Evolutionary conservation across 2,113 vertebrate species (phyloP).

Genomic region (Brachypteracias leptosomus): DNA sequence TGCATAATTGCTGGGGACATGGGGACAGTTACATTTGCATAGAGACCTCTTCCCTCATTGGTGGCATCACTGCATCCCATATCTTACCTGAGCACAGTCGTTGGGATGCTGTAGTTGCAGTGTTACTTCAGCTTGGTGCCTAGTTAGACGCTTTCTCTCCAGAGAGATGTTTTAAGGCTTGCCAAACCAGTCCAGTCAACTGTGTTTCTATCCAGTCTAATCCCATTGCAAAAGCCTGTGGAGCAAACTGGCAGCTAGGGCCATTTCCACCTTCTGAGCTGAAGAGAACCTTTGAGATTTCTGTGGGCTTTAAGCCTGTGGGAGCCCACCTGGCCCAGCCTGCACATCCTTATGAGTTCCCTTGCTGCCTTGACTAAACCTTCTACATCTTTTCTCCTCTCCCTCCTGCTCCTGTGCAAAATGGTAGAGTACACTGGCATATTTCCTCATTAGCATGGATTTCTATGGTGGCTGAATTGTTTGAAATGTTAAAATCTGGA

Average conservation of each 20-base stretch:
- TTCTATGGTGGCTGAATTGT: background rate
- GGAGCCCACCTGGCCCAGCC: background rate
- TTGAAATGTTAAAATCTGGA: slow-evolving; percentile 16
- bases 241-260: background rate
- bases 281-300: background rate
- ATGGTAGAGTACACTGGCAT: background rate
- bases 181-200: background rate
- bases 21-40: background rate
- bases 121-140: background rate
- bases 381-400: background rate
- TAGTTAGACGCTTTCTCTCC: background rate
- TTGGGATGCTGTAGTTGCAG: background rate
- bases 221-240: background rate
- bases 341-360: background rate
- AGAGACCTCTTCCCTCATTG: background rate
- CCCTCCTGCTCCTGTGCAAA: background rate
- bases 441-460: background rate
- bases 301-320: background rate
- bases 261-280: background rate
- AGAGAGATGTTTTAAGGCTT: background rate
- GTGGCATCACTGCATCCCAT: background rate
- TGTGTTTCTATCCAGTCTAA: background rate
- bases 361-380: background rate
- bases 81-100: background rate
- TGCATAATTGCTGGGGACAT: background rate